Evolutionary conservation across 2,113 vertebrate species (phyloP), one percentile per base, ranked within the genome.

Genomic region (Gallinago jamesoni): DNA sequence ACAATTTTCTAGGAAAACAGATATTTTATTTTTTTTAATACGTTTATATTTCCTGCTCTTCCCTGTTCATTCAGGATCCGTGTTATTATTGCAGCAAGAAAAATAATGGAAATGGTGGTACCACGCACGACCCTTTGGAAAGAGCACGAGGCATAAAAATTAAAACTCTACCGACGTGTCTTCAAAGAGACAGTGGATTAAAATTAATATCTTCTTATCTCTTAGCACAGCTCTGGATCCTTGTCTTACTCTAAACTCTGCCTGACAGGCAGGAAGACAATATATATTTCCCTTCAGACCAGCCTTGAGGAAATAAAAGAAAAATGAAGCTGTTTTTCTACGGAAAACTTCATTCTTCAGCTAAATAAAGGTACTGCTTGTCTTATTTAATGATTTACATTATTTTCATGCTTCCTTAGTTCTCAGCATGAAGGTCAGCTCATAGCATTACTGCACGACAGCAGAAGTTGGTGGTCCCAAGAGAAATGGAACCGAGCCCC

Each of bases 121-220:
- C 7, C 28, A 31, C 2, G 14, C 27, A 17, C 2, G 1, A 35
- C 52, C 31, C 11, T 37, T n/a, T 2, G 6, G 37, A 41, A 48
- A 48, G 52, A 27, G 10, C 5, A 14, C 1, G 15, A 24, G 59
- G 25, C 27, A 30, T 2, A 14, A 50, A 66, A 22, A 20, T 5
- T 70, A 31, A 27, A 48, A 22, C 2, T 39, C 39, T 15, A 14
- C 14, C 33, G 37, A 45, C 0, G 5, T 4, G 2, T 23, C 72
- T 66, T 41, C 12, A 66, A 60, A 53, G 39, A n/a, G 21, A 3
- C 2, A 37, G 2, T 1, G 41, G 45, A 23, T 53, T 30, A 76
- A 33, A 45, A 28, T 9, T 18, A 21, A 3, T 45, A 1, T 21
- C 19, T 13, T 31, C 24, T 14, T 31, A 5, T 14, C 37, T 62